phyloP scores from a whole-genome alignment of 2,113 vertebrate species.

The Notechis scutatus region DNA sequence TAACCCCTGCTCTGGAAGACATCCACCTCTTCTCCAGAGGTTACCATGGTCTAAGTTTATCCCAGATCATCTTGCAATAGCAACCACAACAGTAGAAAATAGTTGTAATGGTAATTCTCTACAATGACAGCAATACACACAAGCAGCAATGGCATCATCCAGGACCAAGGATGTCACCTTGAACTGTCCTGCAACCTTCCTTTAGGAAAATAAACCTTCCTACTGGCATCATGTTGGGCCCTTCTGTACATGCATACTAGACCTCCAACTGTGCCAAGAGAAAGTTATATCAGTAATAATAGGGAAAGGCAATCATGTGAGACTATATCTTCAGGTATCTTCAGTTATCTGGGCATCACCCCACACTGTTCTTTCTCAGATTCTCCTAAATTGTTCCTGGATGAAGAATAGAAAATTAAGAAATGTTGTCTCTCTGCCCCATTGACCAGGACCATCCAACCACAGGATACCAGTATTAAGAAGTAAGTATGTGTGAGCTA shows the following conservation, averaged over 20 bases:
- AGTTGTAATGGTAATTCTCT: background rate
- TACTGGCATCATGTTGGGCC: background rate
- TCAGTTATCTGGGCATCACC: background rate
- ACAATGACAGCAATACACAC: background rate
- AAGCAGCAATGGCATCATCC: background rate
- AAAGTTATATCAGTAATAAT: background rate
- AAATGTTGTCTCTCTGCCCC: background rate
- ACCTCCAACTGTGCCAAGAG: background rate
- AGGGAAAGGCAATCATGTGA: background rate
- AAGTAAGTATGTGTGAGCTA: background rate
- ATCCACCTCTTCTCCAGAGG: background rate
- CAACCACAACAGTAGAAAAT: background rate
- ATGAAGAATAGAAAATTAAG: background rate
- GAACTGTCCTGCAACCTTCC: background rate
- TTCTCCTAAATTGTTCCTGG: background rate
- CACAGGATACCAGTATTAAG: background rate
- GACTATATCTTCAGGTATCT: background rate
- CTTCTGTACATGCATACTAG: background rate
- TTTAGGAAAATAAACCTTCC: background rate
- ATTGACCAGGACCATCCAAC: background rate
- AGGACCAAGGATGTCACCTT: background rate
- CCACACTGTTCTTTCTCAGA: background rate
- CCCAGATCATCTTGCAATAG: background rate
- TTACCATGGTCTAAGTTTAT: background rate
- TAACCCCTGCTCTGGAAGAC: background rate